phyloP scores from a whole-genome alignment of 2,797 vertebrate genomes.

The Sus cebifrons region DNA sequence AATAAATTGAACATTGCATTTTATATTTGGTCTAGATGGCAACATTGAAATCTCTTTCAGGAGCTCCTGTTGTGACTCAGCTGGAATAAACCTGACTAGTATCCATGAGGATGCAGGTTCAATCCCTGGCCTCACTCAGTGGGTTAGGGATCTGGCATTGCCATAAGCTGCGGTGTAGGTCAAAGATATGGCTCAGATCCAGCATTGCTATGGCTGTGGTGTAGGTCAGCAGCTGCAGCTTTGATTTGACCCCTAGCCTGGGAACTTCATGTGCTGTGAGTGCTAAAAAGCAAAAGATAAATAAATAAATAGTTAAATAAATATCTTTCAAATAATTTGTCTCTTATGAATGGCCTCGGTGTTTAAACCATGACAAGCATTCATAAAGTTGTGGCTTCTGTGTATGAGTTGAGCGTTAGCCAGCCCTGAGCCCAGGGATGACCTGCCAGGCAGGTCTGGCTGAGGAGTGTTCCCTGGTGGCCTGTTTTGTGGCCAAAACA shows the following conservation, averaged over 20 bases:
- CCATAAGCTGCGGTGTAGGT: too few relatives aligned
- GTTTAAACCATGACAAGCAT: neutral
- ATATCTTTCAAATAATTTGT: neutral
- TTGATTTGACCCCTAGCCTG: too few relatives aligned
- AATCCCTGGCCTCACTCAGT: too few relatives aligned
- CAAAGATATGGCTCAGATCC: too few relatives aligned
- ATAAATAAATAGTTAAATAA: neutral
- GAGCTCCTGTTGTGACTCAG: too few relatives aligned
- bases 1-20: neutral
- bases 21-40: neutral
- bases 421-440: neutral
- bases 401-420: neutral
- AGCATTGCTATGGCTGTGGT: too few relatives aligned
- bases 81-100: too few relatives aligned
- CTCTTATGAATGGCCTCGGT: neutral
- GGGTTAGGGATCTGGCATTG: too few relatives aligned
- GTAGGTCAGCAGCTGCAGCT: too few relatives aligned
- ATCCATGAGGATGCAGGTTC: too few relatives aligned
- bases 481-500: neutral
- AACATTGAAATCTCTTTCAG: neutral
- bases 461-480: neutral
- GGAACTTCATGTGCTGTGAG: too few relatives aligned
- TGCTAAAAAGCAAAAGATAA: too few relatives aligned
- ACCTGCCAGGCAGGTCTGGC: neutral
- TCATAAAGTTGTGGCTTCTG: neutral